Conservation (phyloP, 2,113 vertebrate species). For the Strigops habroptila region DNA sequence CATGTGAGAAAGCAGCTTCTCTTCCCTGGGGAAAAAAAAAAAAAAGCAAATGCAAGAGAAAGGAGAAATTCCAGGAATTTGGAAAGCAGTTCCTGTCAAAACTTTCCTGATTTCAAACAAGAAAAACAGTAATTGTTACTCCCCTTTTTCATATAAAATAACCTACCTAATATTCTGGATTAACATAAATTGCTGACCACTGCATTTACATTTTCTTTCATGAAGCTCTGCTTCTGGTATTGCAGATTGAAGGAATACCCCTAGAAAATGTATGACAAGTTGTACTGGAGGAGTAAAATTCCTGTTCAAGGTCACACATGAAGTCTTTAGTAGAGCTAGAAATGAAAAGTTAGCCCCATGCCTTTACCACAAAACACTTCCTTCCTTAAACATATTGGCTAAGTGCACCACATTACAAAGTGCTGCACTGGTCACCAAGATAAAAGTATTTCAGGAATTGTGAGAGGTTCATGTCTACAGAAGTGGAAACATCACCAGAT, state of each 20-base stretch:
- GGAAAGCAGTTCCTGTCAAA: not conserved
- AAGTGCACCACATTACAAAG: not conserved
- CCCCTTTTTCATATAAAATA: not conserved
- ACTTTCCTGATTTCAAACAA: not conserved
- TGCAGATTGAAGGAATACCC: not conserved
- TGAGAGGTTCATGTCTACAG: not conserved
- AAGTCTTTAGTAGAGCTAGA: not conserved
- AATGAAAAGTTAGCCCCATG: not conserved
- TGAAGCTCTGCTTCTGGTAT: conserved; percentile 23
- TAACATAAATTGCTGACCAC: not conserved
- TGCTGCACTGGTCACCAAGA: not conserved
- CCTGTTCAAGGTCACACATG: not conserved
- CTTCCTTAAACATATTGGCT: not conserved
- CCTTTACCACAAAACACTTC: not conserved
- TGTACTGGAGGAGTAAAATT: not conserved
- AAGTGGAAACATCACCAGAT: not conserved
- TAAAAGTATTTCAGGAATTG: not conserved
- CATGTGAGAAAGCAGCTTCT: not conserved
- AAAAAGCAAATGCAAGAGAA: not conserved
- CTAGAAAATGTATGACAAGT: not conserved
- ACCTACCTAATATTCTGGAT: not conserved
- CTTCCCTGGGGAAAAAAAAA: not conserved
- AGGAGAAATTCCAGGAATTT: not conserved
- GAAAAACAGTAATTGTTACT: not conserved
- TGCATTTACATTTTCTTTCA: conserved; percentile 14